These are phyloP conservation scores for Eonycteris spelaea DNA, from an alignment of 2,113 vertebrate genomes.

Conservation along the genomic window DNA sequence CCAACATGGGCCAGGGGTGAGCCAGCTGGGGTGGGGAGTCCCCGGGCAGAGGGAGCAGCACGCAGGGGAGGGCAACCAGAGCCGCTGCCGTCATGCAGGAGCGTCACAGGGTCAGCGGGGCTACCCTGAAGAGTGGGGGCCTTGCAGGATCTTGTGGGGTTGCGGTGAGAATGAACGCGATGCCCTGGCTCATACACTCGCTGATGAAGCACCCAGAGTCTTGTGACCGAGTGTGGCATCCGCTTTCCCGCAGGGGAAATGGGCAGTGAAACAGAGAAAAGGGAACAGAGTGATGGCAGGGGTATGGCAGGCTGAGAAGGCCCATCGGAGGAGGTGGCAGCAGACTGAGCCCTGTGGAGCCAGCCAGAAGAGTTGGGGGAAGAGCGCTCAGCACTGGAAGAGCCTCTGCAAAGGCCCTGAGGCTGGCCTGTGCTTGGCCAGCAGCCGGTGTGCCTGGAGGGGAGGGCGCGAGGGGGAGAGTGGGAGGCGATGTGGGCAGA, in stretches of 20 bases:
- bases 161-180: background rate
- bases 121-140: background rate
- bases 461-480: background rate
- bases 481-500: rapidly evolving
- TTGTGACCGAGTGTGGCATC: background rate
- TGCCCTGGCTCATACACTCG: rapidly evolving
- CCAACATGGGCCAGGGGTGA: background rate
- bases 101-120: background rate
- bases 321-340: background rate
- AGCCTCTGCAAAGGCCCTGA: background rate
- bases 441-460: background rate
- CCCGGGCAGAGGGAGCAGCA: background rate
- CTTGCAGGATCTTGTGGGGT: background rate
- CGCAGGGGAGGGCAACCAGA: background rate
- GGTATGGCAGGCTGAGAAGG: background rate
- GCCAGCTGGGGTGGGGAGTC: background rate
- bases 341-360: rapidly evolving
- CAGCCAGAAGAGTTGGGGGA: background rate
- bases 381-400: background rate
- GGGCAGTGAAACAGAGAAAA: background rate
- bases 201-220: background rate
- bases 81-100: rapidly evolving
- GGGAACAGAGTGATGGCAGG: background rate
- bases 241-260: background rate
- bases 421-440: background rate